Evolutionary conservation across 2,888 invertebrate species (phyloP).

Genomic region (Unio pictorum): DNA sequence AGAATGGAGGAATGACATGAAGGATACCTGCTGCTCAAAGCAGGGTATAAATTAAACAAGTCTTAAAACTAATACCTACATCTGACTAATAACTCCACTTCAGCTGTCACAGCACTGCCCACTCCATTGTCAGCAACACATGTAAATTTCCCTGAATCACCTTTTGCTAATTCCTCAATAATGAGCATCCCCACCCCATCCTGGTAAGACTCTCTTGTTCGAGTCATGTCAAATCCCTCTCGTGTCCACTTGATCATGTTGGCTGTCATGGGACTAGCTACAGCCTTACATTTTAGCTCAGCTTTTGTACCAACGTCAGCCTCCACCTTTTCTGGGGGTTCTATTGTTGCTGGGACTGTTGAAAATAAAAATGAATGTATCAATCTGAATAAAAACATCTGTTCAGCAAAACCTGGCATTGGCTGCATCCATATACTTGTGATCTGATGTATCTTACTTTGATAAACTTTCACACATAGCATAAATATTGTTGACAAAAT

Average conservation of each 20-base stretch:
- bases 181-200: slow-evolving; percentile 76
- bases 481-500: too few species aligned
- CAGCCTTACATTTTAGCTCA: slow-evolving; percentile 80
- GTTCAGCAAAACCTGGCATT: background rate
- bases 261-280: slow-evolving; percentile 87
- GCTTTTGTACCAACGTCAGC: slow-evolving; percentile 87
- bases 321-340: slow-evolving; percentile 82
- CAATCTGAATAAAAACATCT: background rate
- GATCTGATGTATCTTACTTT: too few species aligned
- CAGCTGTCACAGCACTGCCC: slow-evolving; percentile 75
- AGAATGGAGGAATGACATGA: too few species aligned
- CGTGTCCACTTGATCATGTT: slow-evolving; percentile 86
- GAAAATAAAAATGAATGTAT: background rate
- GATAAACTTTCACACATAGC: too few species aligned
- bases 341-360: slow-evolving; percentile 83
- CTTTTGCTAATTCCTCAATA: slow-evolving; percentile 83
- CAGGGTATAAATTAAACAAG: too few species aligned
- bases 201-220: slow-evolving; percentile 45
- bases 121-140: slow-evolving; percentile 93
- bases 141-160: slow-evolving; percentile 89
- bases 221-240: slow-evolving; percentile 61
- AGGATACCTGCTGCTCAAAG: too few species aligned
- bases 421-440: background rate
- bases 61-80: slow-evolving; percentile 77
- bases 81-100: slow-evolving; percentile 80